A percentile compares a stretch with the other conserved stretches of the same genome.
Evolutionary conservation across 2,113 vertebrate genomes (phyloP).

Genomic region (Morone saxatilis): DNA sequence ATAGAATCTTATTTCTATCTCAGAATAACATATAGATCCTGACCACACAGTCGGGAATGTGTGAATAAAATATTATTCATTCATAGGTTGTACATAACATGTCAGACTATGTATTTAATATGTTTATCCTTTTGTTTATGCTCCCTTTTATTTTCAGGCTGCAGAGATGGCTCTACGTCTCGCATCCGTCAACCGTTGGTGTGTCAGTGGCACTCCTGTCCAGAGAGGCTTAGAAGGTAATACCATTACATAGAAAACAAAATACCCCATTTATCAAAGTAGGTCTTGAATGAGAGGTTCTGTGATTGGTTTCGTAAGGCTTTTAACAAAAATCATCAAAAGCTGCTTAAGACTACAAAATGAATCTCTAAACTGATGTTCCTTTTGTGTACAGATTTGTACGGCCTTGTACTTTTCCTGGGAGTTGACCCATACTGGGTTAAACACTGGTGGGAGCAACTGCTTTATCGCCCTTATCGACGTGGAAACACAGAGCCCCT

Average conservation of each 20-base stretch:
- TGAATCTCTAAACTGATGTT: background rate
- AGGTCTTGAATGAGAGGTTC: background rate
- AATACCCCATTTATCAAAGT: background rate
- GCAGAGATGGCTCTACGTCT: constrained; percentile 98
- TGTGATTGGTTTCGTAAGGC: background rate
- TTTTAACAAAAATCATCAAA: background rate
- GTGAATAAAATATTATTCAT: background rate
- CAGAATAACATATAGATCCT: background rate
- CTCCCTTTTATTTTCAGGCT: constrained; percentile 83
- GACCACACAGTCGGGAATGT: background rate
- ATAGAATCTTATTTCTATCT: background rate
- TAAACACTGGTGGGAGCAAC: constrained; percentile 96
- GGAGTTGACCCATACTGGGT: constrained; percentile 98
- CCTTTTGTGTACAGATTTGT: constrained; percentile 88
- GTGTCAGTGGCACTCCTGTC: constrained; percentile 98
- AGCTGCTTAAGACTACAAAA: background rate
- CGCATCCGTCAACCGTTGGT: constrained; percentile 97
- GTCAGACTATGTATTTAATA: background rate
- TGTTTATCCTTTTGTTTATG: background rate
- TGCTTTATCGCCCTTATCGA: constrained; percentile 95
- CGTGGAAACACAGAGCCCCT: constrained; percentile 91
- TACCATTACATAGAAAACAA: background rate
- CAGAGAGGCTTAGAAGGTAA: constrained; percentile 97
- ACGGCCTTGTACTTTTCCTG: constrained; percentile 95
- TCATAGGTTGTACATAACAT: background rate